These are phyloP conservation scores for Mycogona germanica DNA, from an alignment of 2,888 invertebrate species.

Conservation along the genomic window DNA sequence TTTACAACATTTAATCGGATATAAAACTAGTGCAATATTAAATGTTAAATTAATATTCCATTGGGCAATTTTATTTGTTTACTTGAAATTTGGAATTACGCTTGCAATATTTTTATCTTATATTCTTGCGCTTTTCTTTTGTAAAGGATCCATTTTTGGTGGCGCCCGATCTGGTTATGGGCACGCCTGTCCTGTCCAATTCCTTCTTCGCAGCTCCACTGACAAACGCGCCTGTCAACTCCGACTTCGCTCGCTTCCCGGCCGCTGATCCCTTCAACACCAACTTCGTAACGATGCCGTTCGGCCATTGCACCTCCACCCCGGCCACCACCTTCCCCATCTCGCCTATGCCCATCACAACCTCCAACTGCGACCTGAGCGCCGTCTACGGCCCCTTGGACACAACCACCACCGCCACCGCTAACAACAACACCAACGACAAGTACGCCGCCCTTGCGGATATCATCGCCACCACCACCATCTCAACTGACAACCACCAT, in stretches of 20 bases:
- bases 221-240: slow-evolving; percentile 27
- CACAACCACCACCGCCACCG: slow-evolving; percentile 16
- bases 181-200: too few species aligned
- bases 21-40: too few species aligned
- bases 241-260: slow-evolving; percentile 1
- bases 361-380: too few species aligned
- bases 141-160: slow-evolving; percentile 8
- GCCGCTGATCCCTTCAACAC: slow-evolving; percentile 19
- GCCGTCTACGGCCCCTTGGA: too few species aligned
- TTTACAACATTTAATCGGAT: too few species aligned
- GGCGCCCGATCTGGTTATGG: neutral
- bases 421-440: slow-evolving; percentile 18
- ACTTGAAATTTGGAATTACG: too few species aligned
- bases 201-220: slow-evolving; percentile 6
- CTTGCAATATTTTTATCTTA: too few species aligned
- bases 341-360: slow-evolving; percentile 9
- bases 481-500: neutral
- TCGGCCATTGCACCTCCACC: neutral
- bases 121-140: neutral
- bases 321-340: slow-evolving; percentile 12
- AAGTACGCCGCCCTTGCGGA: slow-evolving; percentile 13
- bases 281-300: slow-evolving; percentile 8
- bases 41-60: too few species aligned
- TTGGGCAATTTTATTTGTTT: too few species aligned
- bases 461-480: neutral